phyloP scores from a whole-genome alignment of 2,797 vertebrate species.

The Gymnothorax reevesii region DNA sequence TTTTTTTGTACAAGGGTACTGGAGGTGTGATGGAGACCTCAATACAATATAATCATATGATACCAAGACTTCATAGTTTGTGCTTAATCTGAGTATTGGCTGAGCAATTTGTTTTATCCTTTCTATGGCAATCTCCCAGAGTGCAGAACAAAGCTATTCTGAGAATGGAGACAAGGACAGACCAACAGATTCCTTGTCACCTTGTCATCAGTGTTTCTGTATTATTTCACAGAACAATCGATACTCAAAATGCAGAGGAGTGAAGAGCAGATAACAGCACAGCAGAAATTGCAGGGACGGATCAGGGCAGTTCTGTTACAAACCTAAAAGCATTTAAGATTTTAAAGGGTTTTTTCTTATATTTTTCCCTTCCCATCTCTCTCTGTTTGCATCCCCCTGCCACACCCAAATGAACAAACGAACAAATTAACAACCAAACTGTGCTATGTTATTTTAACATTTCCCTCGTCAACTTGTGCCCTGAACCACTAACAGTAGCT shows the following conservation, averaged over 20 bases:
- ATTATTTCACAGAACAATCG: slow-evolving; percentile 84
- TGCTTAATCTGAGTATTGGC: not conserved
- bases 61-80: not conserved
- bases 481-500: not conserved
- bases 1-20: not conserved
- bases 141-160: slow-evolving; percentile 74
- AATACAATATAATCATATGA: not conserved
- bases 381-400: too few species aligned
- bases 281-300: slow-evolving; percentile 62
- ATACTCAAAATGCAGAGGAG: slow-evolving; percentile 71
- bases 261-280: slow-evolving; percentile 56
- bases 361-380: not conserved
- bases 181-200: slow-evolving; percentile 82
- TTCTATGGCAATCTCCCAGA: slow-evolving; percentile 64
- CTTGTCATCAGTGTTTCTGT: slow-evolving; percentile 84
- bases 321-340: slow-evolving; percentile 52
- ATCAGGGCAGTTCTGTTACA: slow-evolving; percentile 67
- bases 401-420: slow-evolving; percentile 28
- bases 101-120: slow-evolving; percentile 43
- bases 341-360: slow-evolving; percentile 49
- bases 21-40: not conserved
- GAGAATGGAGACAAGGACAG: slow-evolving; percentile 80
- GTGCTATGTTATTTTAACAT: not conserved
- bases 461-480: not conserved
- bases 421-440: not conserved